Conservation (phyloP, 2,797 vertebrate genomes). For the Thripadectes ignobilis region DNA sequence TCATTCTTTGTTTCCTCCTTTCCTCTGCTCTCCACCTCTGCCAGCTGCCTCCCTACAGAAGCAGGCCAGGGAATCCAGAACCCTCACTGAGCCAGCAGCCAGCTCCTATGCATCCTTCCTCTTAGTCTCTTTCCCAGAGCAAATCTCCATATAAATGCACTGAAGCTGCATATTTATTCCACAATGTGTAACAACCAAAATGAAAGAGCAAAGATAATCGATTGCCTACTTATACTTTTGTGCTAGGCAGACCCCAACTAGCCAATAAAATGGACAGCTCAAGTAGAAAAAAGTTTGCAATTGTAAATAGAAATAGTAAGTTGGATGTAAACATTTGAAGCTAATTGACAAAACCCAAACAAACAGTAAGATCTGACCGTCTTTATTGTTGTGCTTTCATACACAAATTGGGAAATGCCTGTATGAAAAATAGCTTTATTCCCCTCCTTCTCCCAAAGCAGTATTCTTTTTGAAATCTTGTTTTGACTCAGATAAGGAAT, state of each 20-base stretch:
- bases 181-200: neutral
- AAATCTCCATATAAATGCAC: neutral
- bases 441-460: neutral
- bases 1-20: rapidly evolving
- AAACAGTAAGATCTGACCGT: neutral
- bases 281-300: neutral
- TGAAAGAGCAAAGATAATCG: neutral
- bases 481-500: slow-evolving; percentile 29
- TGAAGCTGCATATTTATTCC: neutral
- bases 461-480: slow-evolving; percentile 14
- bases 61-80: neutral
- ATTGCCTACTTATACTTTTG: neutral
- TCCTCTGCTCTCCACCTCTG: neutral
- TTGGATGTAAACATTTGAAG: neutral
- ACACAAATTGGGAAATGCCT: neutral
- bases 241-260: neutral
- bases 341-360: neutral
- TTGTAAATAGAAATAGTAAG: neutral
- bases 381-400: neutral
- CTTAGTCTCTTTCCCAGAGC: neutral
- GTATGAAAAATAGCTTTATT: neutral
- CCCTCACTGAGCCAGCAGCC: neutral
- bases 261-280: neutral
- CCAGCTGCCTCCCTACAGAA: neutral
- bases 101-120: neutral